Conservation (phyloP, 2,113 vertebrate species). For the Barbus barbus region DNA sequence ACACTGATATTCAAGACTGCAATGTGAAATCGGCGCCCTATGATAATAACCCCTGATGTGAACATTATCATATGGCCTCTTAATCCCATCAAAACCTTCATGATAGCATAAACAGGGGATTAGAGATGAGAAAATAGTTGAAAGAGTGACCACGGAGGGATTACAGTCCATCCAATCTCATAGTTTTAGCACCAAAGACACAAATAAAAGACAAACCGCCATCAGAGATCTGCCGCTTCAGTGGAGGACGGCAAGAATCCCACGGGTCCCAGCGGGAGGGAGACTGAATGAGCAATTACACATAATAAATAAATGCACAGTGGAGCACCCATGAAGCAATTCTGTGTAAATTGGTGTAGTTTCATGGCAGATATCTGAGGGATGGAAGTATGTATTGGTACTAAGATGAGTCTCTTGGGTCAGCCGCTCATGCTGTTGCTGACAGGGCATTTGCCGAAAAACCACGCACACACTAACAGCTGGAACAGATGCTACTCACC, state of each 20-base stretch:
- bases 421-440: constrained; percentile 8
- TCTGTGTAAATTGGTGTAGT: not conserved
- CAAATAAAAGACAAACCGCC: constrained; percentile 5
- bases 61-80: constrained; percentile 16
- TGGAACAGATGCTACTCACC: constrained; percentile 28
- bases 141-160: not conserved
- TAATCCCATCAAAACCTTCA: constrained; percentile 12
- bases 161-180: constrained; percentile 20
- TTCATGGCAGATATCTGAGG: not conserved
- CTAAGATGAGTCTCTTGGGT: constrained; percentile 9
- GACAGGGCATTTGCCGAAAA: not conserved
- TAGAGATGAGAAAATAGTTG: constrained; percentile 5
- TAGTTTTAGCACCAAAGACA: not conserved
- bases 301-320: constrained; percentile 33
- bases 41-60: constrained; percentile 2
- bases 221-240: not conserved
- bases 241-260: not conserved
- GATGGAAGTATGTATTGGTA: not conserved
- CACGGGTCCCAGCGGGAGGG: not conserved
- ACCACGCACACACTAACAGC: not conserved
- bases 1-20: not conserved
- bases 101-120: constrained; percentile 23
- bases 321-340: constrained; percentile 4
- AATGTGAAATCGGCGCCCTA: not conserved
- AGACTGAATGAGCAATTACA: constrained; percentile 38